Base-by-base conservation (phyloP, 2,888 invertebrate genomes). In the Thecocarcelia acutangulata region DNA sequence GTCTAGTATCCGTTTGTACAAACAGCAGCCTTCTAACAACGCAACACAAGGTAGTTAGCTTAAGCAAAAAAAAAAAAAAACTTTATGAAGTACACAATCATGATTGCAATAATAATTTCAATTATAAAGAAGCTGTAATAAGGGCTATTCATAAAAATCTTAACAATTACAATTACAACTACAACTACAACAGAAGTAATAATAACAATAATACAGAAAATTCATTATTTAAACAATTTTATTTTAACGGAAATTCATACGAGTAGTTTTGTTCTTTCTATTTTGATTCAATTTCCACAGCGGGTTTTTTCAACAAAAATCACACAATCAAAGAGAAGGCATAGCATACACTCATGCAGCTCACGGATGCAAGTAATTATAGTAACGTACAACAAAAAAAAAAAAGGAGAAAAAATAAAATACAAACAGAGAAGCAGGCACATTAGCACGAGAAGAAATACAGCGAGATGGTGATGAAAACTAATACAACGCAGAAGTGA, bases 281-380 rank as follows among this genome's bases (percentile, higher is more conserved):
- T 74, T 80, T 63, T 74, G 52, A 82, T 82, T 78, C 54, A 82
- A 82, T 82, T 82, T 82, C 82, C 78, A 42, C 74, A 78, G 74
- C 82, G 82, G 74, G 74, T 3, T 80, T 82, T 77, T 77, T 69
- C n/a, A 63, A 63, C 73, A 17, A 68, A 70, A 73, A 44, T 59
- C 72, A 66, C 58, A 72, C 58, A 81, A 68, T 63, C 69, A 56
- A 59, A 76, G 44, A 33, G 58, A 48, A 69, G 28, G 42, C 5
- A 15, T 12, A n/a, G n/a, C n/a, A n/a, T n/a, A n/a, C n/a, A n/a
- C 56, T 52, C 68, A 13, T 59, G 75, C 58, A 80, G 42, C 46
- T 59, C 66, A 21, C 82, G 82, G 82, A 82, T 82, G 78, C 78
- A 58, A 59, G 74, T 82, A 82, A 82, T 82, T 82, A 82, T 59